Base-by-base conservation (phyloP, 2,113 vertebrate genomes). In the Rattus rattus region DNA sequence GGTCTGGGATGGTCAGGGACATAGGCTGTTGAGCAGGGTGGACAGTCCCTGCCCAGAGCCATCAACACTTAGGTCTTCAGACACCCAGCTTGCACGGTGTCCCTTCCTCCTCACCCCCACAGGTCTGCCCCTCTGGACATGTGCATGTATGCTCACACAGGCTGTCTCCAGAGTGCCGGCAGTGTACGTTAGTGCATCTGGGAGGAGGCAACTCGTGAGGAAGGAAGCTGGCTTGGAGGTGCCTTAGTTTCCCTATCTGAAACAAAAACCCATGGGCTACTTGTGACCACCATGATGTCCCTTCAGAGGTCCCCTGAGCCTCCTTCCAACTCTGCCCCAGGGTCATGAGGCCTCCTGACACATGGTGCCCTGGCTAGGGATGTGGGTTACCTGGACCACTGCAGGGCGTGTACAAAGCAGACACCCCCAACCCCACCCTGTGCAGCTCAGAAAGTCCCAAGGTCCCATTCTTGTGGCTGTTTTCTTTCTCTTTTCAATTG, bases 1-100 rank as follows among this genome's bases (percentile, higher is more conserved):
- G 92, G 47, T 13, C 47, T 28, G 10, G 43, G 75, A 49, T 77
- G 47, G 75, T 28, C 2, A 4, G 52, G 33, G 67, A 39, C 65
- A 79, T 20, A 54, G 28, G 22, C n/a, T 0, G 6, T 0, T 0
- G 86, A 59, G 22, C 7, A 2, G 85, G 36, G 72, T 0, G 2
- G 19, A 75, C 0, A 1, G 80, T 84, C 70, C 14, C 56, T 2
- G 0, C 70, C 5, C 7, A 1, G 4, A 14, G 69, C 16, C 70
- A 14, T 67, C 54, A 24, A 65, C 5, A 73, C 43, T 19, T 43
- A 24, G 0, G 17, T 22, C n/a, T 33, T 30, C 49, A 30, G 77
- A 54, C 7, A 52, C 13, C 28, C 49, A 19, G 49, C 28, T 52
- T 16, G 79, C 80, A 24, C 14, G 59, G 49, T 13, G 56, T 65